These are phyloP conservation scores for Cyclopterus lumpus DNA, from an alignment of 2,797 vertebrate species.

Conservation along the genomic window DNA sequence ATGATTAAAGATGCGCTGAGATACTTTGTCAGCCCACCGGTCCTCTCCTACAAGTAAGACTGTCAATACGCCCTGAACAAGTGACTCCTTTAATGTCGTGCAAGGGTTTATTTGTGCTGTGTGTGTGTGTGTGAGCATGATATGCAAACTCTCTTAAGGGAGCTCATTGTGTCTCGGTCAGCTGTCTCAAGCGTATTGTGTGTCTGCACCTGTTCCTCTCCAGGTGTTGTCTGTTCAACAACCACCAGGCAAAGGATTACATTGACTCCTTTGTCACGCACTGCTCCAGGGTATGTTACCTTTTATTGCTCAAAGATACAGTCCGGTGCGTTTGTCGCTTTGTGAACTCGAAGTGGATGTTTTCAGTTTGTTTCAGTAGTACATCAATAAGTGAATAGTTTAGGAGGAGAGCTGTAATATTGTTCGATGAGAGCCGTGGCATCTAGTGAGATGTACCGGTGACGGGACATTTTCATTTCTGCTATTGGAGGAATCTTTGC, in stretches of 20 bases:
- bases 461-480: neutral
- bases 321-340: neutral
- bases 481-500: neutral
- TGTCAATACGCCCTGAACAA: no score
- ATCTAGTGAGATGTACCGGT: neutral
- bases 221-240: constrained; percentile 98
- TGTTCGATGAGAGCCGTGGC: neutral
- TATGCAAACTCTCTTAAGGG: neutral
- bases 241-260: constrained; percentile 98
- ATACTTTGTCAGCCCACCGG: constrained; percentile 97
- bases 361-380: neutral
- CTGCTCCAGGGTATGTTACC: constrained; percentile 90
- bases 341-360: neutral
- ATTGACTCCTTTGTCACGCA: constrained; percentile 99
- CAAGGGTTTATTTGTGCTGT: neutral
- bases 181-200: neutral
- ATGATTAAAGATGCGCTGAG: constrained; percentile 98
- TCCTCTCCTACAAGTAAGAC: constrained; percentile 96
- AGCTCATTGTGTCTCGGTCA: constrained; percentile 4
- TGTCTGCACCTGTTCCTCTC: neutral
- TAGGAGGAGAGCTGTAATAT: neutral
- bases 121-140: neutral
- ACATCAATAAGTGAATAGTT: neutral
- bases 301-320: neutral
- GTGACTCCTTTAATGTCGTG: no score